A percentile compares a stretch with the other conserved stretches of the same genome.
Conservation (phyloP, 2,888 invertebrate species). For the Tinea pellionella region DNA sequence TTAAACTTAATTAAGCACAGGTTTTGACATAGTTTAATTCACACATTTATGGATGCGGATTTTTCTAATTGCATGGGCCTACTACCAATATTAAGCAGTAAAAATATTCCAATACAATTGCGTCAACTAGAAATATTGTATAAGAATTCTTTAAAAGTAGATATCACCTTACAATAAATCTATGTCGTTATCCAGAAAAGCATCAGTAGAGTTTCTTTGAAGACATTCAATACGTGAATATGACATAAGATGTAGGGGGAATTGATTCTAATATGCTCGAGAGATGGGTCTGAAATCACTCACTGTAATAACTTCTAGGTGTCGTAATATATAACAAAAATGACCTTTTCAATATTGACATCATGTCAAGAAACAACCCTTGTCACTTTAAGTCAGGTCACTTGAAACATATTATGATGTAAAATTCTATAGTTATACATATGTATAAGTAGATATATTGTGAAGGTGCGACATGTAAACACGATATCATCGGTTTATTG, state of each 20-base stretch:
- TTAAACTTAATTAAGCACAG: too few species aligned
- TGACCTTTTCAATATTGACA: constrained; percentile 12
- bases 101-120: too few species aligned
- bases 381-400: constrained; percentile 8
- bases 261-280: background rate
- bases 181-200: too few species aligned
- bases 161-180: too few species aligned
- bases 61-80: too few species aligned
- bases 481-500: background rate
- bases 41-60: too few species aligned
- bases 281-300: constrained; percentile 3
- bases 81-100: too few species aligned
- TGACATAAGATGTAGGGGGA: background rate
- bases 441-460: background rate
- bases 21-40: too few species aligned
- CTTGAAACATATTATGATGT: background rate
- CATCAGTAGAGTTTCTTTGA: too few species aligned
- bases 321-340: constrained; percentile 7
- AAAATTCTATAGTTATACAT: background rate
- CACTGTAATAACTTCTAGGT: background rate
- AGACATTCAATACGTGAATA: background rate
- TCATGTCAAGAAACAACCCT: constrained; percentile 13
- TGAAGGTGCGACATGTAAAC: background rate
- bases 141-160: too few species aligned
- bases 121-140: too few species aligned